Evolutionary conservation across 2,797 vertebrate species (phyloP).

Genomic region (Serranus cabrilla): DNA sequence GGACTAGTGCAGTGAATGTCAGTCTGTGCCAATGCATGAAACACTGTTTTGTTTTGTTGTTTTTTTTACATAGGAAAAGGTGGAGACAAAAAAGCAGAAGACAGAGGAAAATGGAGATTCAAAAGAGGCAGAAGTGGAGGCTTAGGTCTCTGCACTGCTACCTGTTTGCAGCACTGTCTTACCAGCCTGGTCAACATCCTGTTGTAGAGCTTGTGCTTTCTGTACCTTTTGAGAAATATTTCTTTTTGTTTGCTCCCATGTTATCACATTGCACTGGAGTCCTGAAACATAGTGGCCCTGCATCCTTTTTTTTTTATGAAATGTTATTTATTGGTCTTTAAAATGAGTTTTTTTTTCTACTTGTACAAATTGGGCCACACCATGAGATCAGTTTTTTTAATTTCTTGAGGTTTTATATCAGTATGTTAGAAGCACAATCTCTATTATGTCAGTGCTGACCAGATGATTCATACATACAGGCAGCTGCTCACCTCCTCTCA

Average conservation of each 20-base stretch:
- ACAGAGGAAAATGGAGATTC: slow-evolving; percentile 89
- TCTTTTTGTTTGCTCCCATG: slow-evolving; percentile 80
- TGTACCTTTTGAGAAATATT: slow-evolving; percentile 84
- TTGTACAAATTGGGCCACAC: slow-evolving; percentile 80
- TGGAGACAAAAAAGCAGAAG: slow-evolving; percentile 91
- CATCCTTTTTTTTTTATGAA: slow-evolving; percentile 85
- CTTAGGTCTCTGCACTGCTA: slow-evolving; percentile 75
- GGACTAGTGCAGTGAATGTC: slow-evolving; percentile 7
- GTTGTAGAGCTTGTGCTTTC: slow-evolving; percentile 90
- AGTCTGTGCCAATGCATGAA: slow-evolving; percentile 17
- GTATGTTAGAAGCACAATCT: slow-evolving; percentile 87
- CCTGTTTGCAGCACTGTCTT: slow-evolving; percentile 83
- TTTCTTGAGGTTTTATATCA: slow-evolving; percentile 73
- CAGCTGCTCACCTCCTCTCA: slow-evolving; percentile 80
- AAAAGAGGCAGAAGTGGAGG: slow-evolving; percentile 88
- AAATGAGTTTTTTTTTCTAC: slow-evolving; percentile 81
- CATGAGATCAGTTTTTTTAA: slow-evolving; percentile 76
- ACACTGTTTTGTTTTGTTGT: not conserved
- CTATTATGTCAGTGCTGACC: slow-evolving; percentile 85
- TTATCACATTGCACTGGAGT: slow-evolving; percentile 89
- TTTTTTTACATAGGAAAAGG: slow-evolving; percentile 79
- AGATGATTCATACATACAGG: slow-evolving; percentile 82
- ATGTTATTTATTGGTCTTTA: slow-evolving; percentile 93
- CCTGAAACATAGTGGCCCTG: slow-evolving; percentile 86
- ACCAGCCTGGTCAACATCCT: slow-evolving; percentile 85